phyloP scores from a whole-genome alignment of 2,113 vertebrate genomes.

The Cynopterus brachyotis region DNA sequence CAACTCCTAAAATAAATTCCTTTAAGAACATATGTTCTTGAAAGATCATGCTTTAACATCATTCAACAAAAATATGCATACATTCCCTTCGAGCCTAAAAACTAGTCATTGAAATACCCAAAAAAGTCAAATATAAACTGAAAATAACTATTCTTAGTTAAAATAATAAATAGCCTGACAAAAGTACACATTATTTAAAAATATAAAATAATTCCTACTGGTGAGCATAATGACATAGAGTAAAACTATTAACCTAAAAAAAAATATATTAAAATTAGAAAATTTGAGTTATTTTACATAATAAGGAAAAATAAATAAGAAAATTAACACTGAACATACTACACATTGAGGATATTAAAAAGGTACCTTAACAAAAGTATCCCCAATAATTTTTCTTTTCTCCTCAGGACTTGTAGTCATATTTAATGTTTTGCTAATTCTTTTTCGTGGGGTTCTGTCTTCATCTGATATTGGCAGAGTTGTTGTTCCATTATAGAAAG shows the following conservation, averaged over 20 bases:
- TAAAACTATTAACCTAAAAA: not conserved
- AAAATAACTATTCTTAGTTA: slow-evolving; percentile 1
- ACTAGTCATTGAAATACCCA: not conserved
- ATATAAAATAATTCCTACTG: not conserved
- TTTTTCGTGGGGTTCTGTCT: slow-evolving; percentile 96
- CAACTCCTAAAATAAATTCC: not conserved
- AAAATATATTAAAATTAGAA: not conserved
- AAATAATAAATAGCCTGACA: not conserved
- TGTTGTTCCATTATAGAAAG: slow-evolving; percentile 98
- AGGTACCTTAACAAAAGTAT: slow-evolving; percentile 97
- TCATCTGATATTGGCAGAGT: slow-evolving; percentile 98
- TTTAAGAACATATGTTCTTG: not conserved
- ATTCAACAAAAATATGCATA: not conserved
- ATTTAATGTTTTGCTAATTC: slow-evolving; percentile 98
- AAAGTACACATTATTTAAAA: not conserved
- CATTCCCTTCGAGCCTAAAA: not conserved
- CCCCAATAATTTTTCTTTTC: slow-evolving; percentile 98
- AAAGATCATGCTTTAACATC: not conserved
- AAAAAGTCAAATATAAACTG: not conserved
- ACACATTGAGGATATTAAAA: not conserved
- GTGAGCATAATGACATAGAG: not conserved
- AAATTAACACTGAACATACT: not conserved
- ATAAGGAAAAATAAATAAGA: not conserved
- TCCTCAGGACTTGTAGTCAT: slow-evolving; percentile 99
- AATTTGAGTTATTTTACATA: not conserved